Evolutionary conservation across 2,797 vertebrate species (phyloP).

Genomic region (Sciurus carolinensis): DNA sequence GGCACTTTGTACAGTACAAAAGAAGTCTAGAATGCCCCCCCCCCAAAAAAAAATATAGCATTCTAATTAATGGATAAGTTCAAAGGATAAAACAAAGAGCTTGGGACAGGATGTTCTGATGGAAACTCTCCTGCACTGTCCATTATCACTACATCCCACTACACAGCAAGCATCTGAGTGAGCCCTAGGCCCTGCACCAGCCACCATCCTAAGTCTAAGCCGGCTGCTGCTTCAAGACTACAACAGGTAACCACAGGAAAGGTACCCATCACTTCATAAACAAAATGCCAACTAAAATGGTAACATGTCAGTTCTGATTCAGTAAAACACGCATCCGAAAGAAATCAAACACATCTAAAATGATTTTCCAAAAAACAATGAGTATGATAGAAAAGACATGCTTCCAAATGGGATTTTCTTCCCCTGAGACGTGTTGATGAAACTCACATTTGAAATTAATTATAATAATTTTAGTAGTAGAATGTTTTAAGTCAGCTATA

Average conservation of each 20-base stretch:
- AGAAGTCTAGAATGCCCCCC: neutral
- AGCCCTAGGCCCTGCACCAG: accelerated
- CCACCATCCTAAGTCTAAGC: neutral
- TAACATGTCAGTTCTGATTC: neutral
- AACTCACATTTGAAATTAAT: constrained; percentile 35
- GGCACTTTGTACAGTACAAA: neutral
- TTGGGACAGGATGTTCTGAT: too few relatives aligned
- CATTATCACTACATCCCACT: neutral
- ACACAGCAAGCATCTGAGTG: too few relatives aligned
- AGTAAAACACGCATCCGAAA: neutral
- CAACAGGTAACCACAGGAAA: neutral
- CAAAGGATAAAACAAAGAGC: neutral
- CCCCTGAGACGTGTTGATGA: neutral
- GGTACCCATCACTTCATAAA: neutral
- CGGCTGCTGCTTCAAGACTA: neutral
- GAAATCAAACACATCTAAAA: constrained; percentile 46
- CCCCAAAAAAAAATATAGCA: neutral
- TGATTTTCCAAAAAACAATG: constrained; percentile 30
- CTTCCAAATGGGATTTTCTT: constrained; percentile 7
- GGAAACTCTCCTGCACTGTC: accelerated
- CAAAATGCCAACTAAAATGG: neutral
- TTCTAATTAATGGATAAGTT: neutral
- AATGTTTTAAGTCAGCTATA: neutral
- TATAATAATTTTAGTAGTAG: constrained; percentile 24
- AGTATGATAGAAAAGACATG: neutral